Evolutionary conservation across 1,140 invertebrate genomes (phyloP).

Genomic region (Drosophila azteca): DNA sequence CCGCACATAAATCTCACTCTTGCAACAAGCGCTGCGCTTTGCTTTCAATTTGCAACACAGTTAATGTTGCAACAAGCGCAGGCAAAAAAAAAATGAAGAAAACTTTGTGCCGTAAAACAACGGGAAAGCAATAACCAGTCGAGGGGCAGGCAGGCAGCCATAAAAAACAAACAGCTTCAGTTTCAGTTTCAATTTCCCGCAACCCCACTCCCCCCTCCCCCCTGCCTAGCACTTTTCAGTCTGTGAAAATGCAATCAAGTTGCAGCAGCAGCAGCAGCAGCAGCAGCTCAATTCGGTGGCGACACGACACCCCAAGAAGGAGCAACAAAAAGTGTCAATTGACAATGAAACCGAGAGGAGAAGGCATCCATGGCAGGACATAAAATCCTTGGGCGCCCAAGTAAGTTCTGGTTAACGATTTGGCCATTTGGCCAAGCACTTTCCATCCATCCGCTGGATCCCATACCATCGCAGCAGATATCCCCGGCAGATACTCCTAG

Average conservation of each 20-base stretch:
- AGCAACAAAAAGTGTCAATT: constrained; percentile 65
- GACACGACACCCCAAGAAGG: constrained; percentile 44
- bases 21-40: constrained; percentile 31
- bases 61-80: constrained; percentile 48
- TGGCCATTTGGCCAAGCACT: constrained; percentile 61
- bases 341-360: constrained; percentile 63
- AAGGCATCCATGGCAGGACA: constrained; percentile 35
- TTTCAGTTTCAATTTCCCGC: constrained; percentile 5
- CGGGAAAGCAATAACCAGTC: constrained; percentile 60
- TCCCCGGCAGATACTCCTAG: too few species aligned
- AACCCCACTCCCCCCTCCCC: not conserved
- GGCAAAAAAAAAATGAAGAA: constrained; percentile 39
- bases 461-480: too few species aligned
- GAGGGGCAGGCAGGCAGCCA: constrained; percentile 28
- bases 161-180: constrained; percentile 52
- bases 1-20: constrained; percentile 25
- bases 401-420: constrained; percentile 57
- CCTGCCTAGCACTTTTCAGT: constrained; percentile 41
- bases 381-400: constrained; percentile 50
- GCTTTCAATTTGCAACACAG: constrained; percentile 50
- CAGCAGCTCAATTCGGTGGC: constrained; percentile 55
- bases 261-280: constrained; percentile 1
- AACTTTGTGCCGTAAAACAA: constrained; percentile 24
- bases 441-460: constrained; percentile 28
- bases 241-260: constrained; percentile 62